Evolutionary conservation across 2,113 vertebrate genomes (phyloP), one percentile per base, ranked within the genome.

Genomic region (Nematolebias whitei): DNA sequence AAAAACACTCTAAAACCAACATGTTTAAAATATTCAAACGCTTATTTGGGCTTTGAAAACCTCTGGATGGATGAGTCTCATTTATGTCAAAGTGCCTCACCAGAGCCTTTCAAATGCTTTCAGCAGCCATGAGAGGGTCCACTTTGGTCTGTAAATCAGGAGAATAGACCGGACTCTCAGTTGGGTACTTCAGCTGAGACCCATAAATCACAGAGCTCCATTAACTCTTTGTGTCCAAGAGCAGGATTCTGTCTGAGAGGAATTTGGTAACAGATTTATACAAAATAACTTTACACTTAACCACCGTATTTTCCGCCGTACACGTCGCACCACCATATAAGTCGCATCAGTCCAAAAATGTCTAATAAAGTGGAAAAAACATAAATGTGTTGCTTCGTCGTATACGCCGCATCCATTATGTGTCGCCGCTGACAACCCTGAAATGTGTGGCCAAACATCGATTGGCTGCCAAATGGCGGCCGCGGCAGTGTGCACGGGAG

Each of bases 131-230:
- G 76, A 88, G 83, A 82, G 81, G 59, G 81, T 75, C 87, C 82
- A 76, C 84, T 43, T 41, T 64, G 79, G 84, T 76, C 89, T 82
- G 87, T 94, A 93, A 94, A 93, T 94, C 92, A 92, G 63, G 74
- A 56, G 81, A 90, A 87, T 89, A 87, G 90, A 90, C 86, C 80
- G 78, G 86, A 88, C 88, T 87, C 73, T 87, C 73, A 80, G 85
- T 87, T 68, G 76, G 86, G 73, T 79, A 78, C 88, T 85, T 88
- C 81, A 84, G 83, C 77, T 70, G 82, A 88, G 76, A 81, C 83
- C 83, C 79, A 90, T 94, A 93, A 94, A 93, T 93, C 87, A 90
- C 73, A 24, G 61, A 63, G 80, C 86, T 89, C 80, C 68, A 75
- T 91, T 93, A 92, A 92, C 87, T 89, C 90, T 87, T 90, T 68